These are phyloP conservation scores for Nemurella pictetii DNA, from an alignment of 2,888 invertebrate species.

Conservation along the genomic window DNA sequence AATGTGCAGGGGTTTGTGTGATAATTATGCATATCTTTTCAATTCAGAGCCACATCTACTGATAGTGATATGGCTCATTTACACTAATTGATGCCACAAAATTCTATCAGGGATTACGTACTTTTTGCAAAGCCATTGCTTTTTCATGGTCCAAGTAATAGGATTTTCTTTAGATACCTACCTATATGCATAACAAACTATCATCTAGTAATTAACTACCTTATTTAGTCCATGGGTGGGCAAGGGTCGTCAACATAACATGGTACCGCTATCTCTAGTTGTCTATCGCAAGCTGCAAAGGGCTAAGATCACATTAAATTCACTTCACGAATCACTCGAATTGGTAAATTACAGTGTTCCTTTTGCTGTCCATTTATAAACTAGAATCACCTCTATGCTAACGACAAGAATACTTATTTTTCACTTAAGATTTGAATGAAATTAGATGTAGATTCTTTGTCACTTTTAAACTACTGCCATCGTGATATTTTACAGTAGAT, in stretches of 20 bases:
- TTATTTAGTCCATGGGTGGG: too few species aligned
- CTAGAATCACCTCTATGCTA: not conserved
- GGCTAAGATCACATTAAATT: not conserved
- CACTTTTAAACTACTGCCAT: conserved; percentile 31
- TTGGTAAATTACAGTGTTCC: not conserved
- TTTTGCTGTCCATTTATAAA: not conserved
- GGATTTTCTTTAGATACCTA: not conserved
- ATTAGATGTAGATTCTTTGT: conserved; percentile 16
- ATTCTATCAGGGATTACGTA: not conserved
- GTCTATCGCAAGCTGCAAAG: not conserved
- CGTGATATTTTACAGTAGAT: conserved; percentile 41
- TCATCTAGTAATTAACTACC: too few species aligned
- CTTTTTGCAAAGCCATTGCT: not conserved
- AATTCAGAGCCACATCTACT: not conserved
- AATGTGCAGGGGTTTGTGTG: not conserved
- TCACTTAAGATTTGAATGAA: conserved; percentile 15
- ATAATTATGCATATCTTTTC: conserved; percentile 9
- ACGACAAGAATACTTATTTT: conserved; percentile 19
- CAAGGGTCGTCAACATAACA: too few species aligned
- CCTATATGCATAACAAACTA: not conserved
- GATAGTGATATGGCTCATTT: not conserved
- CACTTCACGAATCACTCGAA: not conserved
- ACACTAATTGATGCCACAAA: not conserved
- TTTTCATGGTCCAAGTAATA: not conserved
- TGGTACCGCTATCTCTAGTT: too few species aligned